Base-by-base conservation (phyloP, 2,888 invertebrate species). In the Monoplex corrugatus region DNA sequence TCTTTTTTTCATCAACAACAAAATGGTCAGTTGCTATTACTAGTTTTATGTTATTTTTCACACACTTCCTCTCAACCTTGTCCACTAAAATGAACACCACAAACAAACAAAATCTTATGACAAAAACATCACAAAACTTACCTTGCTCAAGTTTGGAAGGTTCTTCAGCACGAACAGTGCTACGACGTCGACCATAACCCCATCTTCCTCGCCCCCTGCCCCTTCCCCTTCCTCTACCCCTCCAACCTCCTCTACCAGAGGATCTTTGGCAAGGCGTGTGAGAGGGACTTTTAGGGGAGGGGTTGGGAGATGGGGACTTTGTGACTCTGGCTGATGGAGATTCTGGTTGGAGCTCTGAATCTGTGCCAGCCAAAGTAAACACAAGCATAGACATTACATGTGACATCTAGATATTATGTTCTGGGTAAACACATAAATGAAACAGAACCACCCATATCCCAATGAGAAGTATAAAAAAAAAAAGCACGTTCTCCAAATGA, bases 141-240 rank as follows among this genome's bases (percentile, higher is more conserved):
- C 91, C 89, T 83, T 85, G 78, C 78, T 68, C 63, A 45, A 89
- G 63, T 83, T 86, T 75, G 0, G 78, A 78, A 72, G 90, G 87
- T 43, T 94, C 94, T 32, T 91, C 93, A n/a, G 93, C 93, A 89
- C 93, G 92, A 90, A 92, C 92, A 38, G 91, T 90, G 44, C n/a
- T 89, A 13, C 92, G 91, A 72, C 93, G 78, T 28, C 78, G 19
- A 10, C 16, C 16, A 57, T 84, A 23, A 57, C 38, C 57, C 23
- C 83, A n/a, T 45, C 83, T n/a, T 8, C 83, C 82, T 40, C 92
- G 91, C 40, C 92, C 89, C 28, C 93, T 88, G 6, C 94, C 93
- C 86, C 94, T 89, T 2, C 94, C 93, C 63, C 93, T 88, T 2
- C 94, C 91, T 13, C 92, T 88, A 35, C 91, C 91, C 1, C 91